A percentile compares a stretch with the other conserved stretches of the same genome.
These are phyloP conservation scores for Lymantria dispar DNA, from an alignment of 2,888 invertebrate species.

Conservation along the genomic window DNA sequence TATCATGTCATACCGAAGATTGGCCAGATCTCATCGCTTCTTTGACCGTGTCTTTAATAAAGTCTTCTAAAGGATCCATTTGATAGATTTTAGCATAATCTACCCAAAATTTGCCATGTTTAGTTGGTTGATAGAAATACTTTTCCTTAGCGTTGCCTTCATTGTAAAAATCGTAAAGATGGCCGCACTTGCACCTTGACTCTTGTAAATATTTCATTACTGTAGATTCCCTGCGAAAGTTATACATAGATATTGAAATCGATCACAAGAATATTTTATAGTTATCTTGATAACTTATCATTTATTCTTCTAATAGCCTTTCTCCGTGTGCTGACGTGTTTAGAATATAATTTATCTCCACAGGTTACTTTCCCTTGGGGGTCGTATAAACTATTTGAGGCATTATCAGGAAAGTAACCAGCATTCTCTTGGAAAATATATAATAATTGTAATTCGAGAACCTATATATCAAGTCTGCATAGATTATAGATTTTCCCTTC, in stretches of 20 bases:
- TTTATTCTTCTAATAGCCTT: no score
- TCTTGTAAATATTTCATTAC: slow-evolving; percentile 51
- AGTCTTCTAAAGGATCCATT: slow-evolving; percentile 62
- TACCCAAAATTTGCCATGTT: slow-evolving; percentile 48
- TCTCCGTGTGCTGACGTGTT: no score
- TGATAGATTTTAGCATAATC: slow-evolving; percentile 66
- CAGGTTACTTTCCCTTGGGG: no score
- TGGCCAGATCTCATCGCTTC: slow-evolving; percentile 52
- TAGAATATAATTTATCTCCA: no score
- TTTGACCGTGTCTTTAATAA: slow-evolving; percentile 55
- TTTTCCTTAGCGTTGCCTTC: slow-evolving; percentile 50
- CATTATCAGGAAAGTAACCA: no score
- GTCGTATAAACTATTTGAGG: no score
- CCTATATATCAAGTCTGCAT: no score
- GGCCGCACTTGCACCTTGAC: slow-evolving; percentile 65
- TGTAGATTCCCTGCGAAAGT: slow-evolving; percentile 45
- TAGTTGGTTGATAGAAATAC: slow-evolving; percentile 58
- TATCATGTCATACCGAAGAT: slow-evolving; percentile 42
- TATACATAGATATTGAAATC: background rate
- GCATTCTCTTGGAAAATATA: no score
- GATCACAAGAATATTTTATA: no score
- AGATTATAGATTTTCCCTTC: no score
- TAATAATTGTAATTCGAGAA: no score
- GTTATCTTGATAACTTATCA: no score
- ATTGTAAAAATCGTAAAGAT: slow-evolving; percentile 58